phyloP scores from a whole-genome alignment of 2,797 vertebrate genomes.

The Pteropus rufus region DNA sequence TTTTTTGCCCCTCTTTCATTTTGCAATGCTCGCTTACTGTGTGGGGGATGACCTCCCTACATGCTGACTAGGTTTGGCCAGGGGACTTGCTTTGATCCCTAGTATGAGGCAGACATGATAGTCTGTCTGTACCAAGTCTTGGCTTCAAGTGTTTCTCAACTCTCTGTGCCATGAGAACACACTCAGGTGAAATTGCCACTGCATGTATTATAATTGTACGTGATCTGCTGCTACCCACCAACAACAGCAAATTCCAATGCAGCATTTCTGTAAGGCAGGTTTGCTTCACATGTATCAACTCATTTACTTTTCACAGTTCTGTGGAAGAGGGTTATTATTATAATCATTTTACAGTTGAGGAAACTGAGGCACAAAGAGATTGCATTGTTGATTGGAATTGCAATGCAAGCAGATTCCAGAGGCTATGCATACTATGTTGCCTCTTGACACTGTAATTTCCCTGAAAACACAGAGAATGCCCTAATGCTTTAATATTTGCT shows the following conservation, averaged over 20 bases:
- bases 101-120: background rate
- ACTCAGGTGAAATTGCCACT: background rate
- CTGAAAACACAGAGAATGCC: background rate
- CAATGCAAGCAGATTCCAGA: background rate
- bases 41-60: rapidly evolving
- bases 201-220: too few relatives aligned
- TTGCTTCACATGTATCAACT: background rate
- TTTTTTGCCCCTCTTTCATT: background rate
- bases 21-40: background rate
- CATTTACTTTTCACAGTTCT: background rate
- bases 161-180: background rate
- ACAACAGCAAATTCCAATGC: background rate
- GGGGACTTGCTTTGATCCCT: background rate
- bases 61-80: background rate
- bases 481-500: background rate
- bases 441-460: background rate
- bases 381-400: background rate
- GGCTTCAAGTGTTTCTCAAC: background rate
- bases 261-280: background rate
- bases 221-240: background rate
- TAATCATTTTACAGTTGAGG: background rate
- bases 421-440: background rate
- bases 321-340: background rate
- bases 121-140: background rate
- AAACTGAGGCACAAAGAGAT: background rate